Evolutionary conservation across 2,888 invertebrate species (phyloP), one percentile per base, ranked within the genome.

Genomic region (Biston stratarius): DNA sequence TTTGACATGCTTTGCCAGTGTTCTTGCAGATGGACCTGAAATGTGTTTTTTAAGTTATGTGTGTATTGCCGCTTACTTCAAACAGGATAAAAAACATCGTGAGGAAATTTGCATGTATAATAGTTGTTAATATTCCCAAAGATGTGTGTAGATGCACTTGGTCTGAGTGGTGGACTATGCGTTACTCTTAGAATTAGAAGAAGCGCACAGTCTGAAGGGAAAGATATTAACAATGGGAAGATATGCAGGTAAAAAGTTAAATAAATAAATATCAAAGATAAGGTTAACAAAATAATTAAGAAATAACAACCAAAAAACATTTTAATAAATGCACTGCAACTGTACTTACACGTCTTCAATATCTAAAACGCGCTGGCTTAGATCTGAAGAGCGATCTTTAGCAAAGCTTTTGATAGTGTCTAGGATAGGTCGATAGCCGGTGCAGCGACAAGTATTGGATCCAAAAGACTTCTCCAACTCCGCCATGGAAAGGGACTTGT

Each of bases 361-460:
- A n/a, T 93, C 96, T 0, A 81, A 83, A 42, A 95, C 90, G 71
- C 72, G 81, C 33, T 94, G 86, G 1, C 86, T 86, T 9, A 96
- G 83, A 58, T 91, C 80, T n/a, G 94, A 90, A 7, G 94, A 88
- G 7, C 95, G 95, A 78, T 96, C 96, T 0, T 83, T 84, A 0
- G 96, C 96, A 72, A 96, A 96, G 0, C 96, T 95, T 81, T 97
- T 97, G 86, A 97, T 96, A 1, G 96, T 95, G 79, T 97, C 97
- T 68, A 97, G 81, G 67, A 97, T 97, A 0, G 97, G 95, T 0
- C 97, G 92, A 82, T 96, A 97, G 0, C 97, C 97, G 0, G 97
- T 97, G 79, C 97, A 97, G 9, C 97, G 94, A 72, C 97, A 97
- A 6, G 97, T 96, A 78, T 97, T 97, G 67, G 96, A 95, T 36